Evolutionary conservation across 2,888 invertebrate species (phyloP).

Genomic region (Ramazzottius varieornatus): DNA sequence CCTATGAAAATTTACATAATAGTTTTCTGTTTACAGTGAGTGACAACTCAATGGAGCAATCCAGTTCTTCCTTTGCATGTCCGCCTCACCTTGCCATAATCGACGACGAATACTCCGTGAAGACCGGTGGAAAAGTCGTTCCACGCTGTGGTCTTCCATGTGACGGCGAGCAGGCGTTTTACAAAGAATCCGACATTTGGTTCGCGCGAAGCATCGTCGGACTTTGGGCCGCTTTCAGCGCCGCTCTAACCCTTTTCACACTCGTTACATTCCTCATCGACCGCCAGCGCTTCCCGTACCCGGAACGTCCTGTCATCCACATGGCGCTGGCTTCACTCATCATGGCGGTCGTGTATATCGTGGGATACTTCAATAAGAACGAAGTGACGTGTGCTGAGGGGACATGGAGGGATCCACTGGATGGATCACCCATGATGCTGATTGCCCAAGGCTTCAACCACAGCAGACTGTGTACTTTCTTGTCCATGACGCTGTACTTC

Average conservation of each 20-base stretch:
- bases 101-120: slow-evolving; percentile 3
- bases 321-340: slow-evolving; percentile 81
- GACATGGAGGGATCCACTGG: slow-evolving; percentile 39
- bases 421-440: slow-evolving; percentile 37
- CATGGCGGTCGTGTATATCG: slow-evolving; percentile 62
- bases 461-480: slow-evolving; percentile 45
- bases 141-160: slow-evolving; percentile 41
- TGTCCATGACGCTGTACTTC: slow-evolving; percentile 85
- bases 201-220: slow-evolving; percentile 76
- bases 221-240: slow-evolving; percentile 66
- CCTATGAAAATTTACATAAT: no score
- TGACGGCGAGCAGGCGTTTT: slow-evolving; percentile 50
- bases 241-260: slow-evolving; percentile 59
- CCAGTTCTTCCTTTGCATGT: neutral
- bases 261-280: slow-evolving; percentile 63
- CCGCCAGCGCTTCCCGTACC: slow-evolving; percentile 78
- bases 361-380: slow-evolving; percentile 28
- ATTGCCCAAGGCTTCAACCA: slow-evolving; percentile 44
- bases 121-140: slow-evolving; percentile 15
- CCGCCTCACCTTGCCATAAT: neutral
- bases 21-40: no score
- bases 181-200: slow-evolving; percentile 46
- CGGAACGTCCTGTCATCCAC: slow-evolving; percentile 88
- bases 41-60: no score
- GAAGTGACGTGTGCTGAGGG: slow-evolving; percentile 37